Evolutionary conservation across 2,113 vertebrate genomes (phyloP), one percentile per base, ranked within the genome.

Genomic region (Brachirus orientalis): DNA sequence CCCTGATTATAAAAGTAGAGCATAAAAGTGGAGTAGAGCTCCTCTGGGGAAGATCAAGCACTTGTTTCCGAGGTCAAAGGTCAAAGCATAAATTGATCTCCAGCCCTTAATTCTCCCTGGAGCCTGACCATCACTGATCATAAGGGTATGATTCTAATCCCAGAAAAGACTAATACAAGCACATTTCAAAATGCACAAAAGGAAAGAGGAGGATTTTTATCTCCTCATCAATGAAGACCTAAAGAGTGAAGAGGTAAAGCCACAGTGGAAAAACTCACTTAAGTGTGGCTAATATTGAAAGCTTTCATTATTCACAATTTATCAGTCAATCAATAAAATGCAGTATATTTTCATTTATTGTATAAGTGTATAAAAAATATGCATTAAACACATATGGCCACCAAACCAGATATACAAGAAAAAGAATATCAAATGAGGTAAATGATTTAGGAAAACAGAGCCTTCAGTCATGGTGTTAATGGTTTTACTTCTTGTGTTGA

Each of bases 21-120:
- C n/a, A n/a, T 38, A 35, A 33, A 2, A 35, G 17, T 13, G 11
- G 43, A 11, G n/a, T 38, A 37, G n/a, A 52, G 40, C 11, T 51
- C 20, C 40, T 47, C 6, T 13, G 43, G 35, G 46, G 38, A 13
- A 59, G 52, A 4, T 22, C 0, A 12, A 16, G 45, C 57, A 41
- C 38, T 75, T 66, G 52, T 76, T 69, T 69, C 46, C n/a, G 12
- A 59, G 65, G 75, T 76, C 67, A 71, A 43, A 76, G 46, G 59
- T 33, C 66, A 80, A 52, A 69, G 43, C 47, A 63, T 68, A 36
- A 77, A 80, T 52, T 72, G 69, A 80, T 71, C 56, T 54, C 22
- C 51, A 52, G 52, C 48, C 64, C 16, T 55, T 79, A 70, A 83
- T 86, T 66, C 56, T 20, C 41, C 45, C 18, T 40, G 35, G 53